Conservation (phyloP, 1,140 invertebrate genomes). For the Cotesia typhae region DNA sequence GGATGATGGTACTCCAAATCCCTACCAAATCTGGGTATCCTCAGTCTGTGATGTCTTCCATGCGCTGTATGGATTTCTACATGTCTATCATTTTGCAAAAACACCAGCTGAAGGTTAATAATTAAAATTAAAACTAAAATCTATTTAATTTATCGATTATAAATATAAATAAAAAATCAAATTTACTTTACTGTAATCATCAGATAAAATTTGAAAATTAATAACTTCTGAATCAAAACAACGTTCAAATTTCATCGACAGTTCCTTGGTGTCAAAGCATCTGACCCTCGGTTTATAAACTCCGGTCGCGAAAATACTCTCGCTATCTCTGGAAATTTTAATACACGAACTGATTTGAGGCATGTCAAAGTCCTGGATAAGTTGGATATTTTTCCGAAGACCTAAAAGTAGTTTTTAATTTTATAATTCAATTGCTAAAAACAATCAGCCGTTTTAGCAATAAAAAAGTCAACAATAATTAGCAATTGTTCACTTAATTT, state of each 20-base stretch:
- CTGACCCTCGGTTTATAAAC: slow-evolving; percentile 96
- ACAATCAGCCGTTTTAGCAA: slow-evolving; percentile 21
- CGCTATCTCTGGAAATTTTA: slow-evolving; percentile 87
- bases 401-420: slow-evolving; percentile 64
- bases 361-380: slow-evolving; percentile 99
- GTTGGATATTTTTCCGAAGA: slow-evolving; percentile 87
- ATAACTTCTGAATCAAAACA: slow-evolving; percentile 97
- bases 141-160: background rate
- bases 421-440: slow-evolving; percentile 10
- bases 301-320: slow-evolving; percentile 92
- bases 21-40: slow-evolving; percentile 95
- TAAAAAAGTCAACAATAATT: slow-evolving; percentile 20
- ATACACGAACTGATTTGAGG: slow-evolving; percentile 90
- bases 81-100: slow-evolving; percentile 86
- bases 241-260: slow-evolving; percentile 98
- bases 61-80: slow-evolving; percentile 95
- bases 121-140: background rate
- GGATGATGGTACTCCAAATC: slow-evolving; percentile 93
- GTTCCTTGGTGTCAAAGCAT: slow-evolving; percentile 95
- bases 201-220: slow-evolving; percentile 85
- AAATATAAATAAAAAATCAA: slow-evolving; percentile 13
- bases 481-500: slow-evolving; percentile 4
- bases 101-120: slow-evolving; percentile 72
- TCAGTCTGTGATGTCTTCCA: slow-evolving; percentile 88
- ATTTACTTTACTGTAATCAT: slow-evolving; percentile 88